Evolutionary conservation across 2,888 invertebrate species (phyloP), one percentile per base, ranked within the genome.

Genomic region (Bibio marci): DNA sequence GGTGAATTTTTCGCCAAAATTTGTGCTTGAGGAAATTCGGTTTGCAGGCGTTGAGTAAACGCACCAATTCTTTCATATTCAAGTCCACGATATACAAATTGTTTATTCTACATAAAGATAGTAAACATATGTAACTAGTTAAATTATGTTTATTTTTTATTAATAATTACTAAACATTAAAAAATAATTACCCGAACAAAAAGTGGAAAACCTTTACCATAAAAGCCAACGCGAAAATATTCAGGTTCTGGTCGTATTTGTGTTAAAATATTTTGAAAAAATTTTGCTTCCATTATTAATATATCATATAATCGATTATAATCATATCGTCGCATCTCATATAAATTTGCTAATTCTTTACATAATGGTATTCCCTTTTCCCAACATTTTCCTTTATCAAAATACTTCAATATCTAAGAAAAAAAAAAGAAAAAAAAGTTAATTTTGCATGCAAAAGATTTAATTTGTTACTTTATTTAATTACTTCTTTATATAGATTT

Each of bases 331-430:
- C 77, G 76, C 11, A 73, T 77, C 60, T 94, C 92, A 58, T 94
- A 92, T 2, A 91, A 65, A 11, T 74, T 70, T 0, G 86, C 87
- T 45, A 95, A 60, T 55, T 92, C 91, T 52, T 92, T 90, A 47
- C 90, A 80, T 30, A 95, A 57, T 0, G 91, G 90, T 28, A 94
- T 77, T 1, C 91, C 92, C 63, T 91, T 88, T 56, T 95, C 95
- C 94, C 94, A 95, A 50, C 90, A 86, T 76, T 92, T 92, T 48
- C 94, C 94, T 46, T 82, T 80, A 55, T 94, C 92, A 53, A 92
- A 91, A 56, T 91, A 90, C 52, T 80, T 79, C 39, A 94, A 73
- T 33, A 92, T 91, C 65, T 85, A 28, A 8, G 46, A 45, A 28
- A 13, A 34, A 35, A 26, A 35, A 4, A 35, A 15, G 8, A 39